Evolutionary conservation across 2,797 vertebrate genomes (phyloP), one percentile per base, ranked within the genome.

Genomic region (Danio kyathit): DNA sequence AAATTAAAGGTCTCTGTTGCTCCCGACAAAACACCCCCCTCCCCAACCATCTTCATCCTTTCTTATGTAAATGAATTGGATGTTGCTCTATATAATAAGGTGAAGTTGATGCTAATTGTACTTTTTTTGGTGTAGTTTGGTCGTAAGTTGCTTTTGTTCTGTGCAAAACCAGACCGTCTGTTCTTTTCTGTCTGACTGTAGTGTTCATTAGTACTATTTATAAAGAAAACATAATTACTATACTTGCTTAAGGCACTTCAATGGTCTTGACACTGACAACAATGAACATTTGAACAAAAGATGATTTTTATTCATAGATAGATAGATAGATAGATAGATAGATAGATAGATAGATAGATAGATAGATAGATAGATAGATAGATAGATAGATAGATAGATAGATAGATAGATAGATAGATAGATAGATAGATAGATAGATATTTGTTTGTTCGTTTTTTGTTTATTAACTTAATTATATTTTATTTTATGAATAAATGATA

Each of bases 1-100:
- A 85, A 90, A 89, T 90, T 81, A 88, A 81, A 90, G 84, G 83
- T 54, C 69, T 67, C 66, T 38, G 43, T 51, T 63, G 41, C 56
- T 83, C 71, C 49, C n/a, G 13, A 56, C 10, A 10, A 56, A 54
- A 69, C 61, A 38, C 59, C 21, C 84, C 61, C 66, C 51, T 79
- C 19, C n/a, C 46, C 46, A 12, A 48, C 46, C 69, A 60, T 84
- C 49, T 74, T 82, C 51, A 60, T 71, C 61, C 56, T 82, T 75
- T 85, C 66, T 84, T 84, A 60, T 81, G 52, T 64, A 71, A 71
- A 79, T 61, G 56, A 13, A 0, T 60, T n/a, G 66, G 29, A 51
- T 61, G 29, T 59, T 11, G 29, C 14, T 61, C 19, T 71, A 48
- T 8, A 17, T 70, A 41, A 21, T 41, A 16, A 19, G 49, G 46